phyloP scores from a whole-genome alignment of 2,888 invertebrate species.

The Eilema caniola region DNA sequence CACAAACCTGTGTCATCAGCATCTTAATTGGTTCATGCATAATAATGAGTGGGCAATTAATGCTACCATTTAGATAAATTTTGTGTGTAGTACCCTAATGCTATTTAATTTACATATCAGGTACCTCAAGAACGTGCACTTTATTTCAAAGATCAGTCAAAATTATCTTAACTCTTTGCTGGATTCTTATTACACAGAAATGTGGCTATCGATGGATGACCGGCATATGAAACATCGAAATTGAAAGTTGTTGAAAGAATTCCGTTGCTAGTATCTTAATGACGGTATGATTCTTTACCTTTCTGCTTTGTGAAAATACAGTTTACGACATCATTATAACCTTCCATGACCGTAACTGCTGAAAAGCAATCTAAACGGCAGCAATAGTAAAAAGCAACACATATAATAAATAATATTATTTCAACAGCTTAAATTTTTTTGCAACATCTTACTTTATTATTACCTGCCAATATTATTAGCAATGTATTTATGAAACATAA shows the following conservation, averaged over 20 bases:
- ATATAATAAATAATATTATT: neutral
- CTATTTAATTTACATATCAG: neutral
- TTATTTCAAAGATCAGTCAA: slow-evolving; percentile 3
- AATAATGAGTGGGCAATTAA: slow-evolving; percentile 1
- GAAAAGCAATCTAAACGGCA: neutral
- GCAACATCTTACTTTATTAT: neutral
- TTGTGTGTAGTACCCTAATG: neutral
- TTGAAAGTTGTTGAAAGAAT: neutral
- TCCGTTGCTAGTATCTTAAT: neutral
- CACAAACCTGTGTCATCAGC: neutral
- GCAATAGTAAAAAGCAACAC: neutral
- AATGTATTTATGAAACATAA: neutral
- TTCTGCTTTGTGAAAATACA: neutral
- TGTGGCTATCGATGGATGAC: neutral
- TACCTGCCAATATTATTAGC: neutral
- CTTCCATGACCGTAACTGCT: neutral
- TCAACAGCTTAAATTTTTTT: neutral
- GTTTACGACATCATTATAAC: too few relatives aligned
- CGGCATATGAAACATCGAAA: neutral
- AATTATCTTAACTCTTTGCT: neutral
- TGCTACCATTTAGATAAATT: slow-evolving; percentile 10
- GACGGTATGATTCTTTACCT: neutral
- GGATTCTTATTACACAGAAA: neutral
- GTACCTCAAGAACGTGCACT: neutral
- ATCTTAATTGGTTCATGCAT: slow-evolving; percentile 1